Evolutionary conservation across 2,797 vertebrate genomes (phyloP).

Genomic region (Allobates femoralis): DNA sequence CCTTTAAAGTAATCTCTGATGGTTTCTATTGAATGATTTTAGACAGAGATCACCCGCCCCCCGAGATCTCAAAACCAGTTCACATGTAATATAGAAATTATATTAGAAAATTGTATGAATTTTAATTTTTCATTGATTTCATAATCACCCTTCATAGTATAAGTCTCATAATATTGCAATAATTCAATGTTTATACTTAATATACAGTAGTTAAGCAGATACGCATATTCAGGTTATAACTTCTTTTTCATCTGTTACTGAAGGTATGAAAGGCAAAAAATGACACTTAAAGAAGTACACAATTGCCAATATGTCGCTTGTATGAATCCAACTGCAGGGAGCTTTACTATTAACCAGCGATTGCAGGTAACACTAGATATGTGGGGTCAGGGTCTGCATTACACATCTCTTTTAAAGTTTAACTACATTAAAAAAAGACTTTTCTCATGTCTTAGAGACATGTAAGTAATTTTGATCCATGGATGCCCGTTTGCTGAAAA

Average conservation of each 20-base stretch:
- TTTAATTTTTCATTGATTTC: not conserved
- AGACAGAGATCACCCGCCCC: too few relatives aligned
- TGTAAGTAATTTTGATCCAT: too few relatives aligned
- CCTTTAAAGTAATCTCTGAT: too few relatives aligned
- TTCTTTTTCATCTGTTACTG: not conserved
- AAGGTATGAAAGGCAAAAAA: slow-evolving; percentile 82
- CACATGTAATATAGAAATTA: not conserved
- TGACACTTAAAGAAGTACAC: slow-evolving; percentile 79
- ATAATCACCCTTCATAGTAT: too few relatives aligned
- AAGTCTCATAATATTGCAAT: too few relatives aligned
- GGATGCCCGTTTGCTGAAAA: too few relatives aligned
- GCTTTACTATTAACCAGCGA: slow-evolving; percentile 79
- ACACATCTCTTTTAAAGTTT: not conserved
- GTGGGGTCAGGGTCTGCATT: not conserved
- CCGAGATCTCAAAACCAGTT: too few relatives aligned
- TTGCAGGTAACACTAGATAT: slow-evolving; percentile 75
- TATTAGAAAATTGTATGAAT: not conserved
- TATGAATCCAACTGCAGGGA: slow-evolving; percentile 83
- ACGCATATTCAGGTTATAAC: not conserved
- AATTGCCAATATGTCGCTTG: slow-evolving; percentile 80
- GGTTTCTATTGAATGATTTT: too few relatives aligned
- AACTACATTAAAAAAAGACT: too few relatives aligned
- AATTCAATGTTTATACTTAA: not conserved
- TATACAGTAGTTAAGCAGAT: not conserved
- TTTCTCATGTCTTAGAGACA: too few relatives aligned